phyloP scores from a whole-genome alignment of 2,113 vertebrate species.

The Clarias batrachus region DNA sequence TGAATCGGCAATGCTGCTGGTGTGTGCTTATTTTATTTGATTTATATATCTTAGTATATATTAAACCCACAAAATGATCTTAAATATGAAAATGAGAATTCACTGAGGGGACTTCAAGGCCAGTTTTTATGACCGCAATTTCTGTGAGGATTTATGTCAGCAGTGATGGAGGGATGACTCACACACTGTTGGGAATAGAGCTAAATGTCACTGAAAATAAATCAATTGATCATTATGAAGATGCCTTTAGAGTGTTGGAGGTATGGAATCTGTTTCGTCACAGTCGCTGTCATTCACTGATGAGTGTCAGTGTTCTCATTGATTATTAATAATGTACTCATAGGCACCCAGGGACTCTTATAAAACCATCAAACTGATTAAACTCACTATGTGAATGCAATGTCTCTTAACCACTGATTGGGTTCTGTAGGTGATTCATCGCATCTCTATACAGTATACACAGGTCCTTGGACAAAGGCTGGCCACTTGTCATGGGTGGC shows the following conservation, averaged over 20 bases:
- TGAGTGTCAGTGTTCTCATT: not conserved
- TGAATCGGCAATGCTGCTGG: not conserved
- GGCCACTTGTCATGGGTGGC: constrained; percentile 15
- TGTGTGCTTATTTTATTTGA: not conserved
- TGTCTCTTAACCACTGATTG: constrained; percentile 5
- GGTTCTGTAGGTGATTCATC: constrained; percentile 35
- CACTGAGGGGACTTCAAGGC: not conserved
- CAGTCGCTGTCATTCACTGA: not conserved
- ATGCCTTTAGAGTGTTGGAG: not conserved
- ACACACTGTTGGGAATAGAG: not conserved
- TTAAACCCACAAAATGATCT: not conserved
- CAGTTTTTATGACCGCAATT: not conserved
- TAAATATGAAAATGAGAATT: not conserved
- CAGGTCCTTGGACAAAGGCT: constrained; percentile 29
- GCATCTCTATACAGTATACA: constrained; percentile 20
- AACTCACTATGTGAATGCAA: not conserved
- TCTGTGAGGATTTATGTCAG: constrained; percentile 15
- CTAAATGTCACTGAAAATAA: constrained; percentile 14
- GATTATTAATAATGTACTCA: not conserved
- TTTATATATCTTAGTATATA: not conserved
- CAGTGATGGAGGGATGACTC: constrained; percentile 10
- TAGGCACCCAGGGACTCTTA: not conserved
- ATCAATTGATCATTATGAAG: not conserved
- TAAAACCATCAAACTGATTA: constrained; percentile 24
- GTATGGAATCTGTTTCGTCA: not conserved